Conservation (phyloP, 2,113 vertebrate species). For the Euleptes europaea region DNA sequence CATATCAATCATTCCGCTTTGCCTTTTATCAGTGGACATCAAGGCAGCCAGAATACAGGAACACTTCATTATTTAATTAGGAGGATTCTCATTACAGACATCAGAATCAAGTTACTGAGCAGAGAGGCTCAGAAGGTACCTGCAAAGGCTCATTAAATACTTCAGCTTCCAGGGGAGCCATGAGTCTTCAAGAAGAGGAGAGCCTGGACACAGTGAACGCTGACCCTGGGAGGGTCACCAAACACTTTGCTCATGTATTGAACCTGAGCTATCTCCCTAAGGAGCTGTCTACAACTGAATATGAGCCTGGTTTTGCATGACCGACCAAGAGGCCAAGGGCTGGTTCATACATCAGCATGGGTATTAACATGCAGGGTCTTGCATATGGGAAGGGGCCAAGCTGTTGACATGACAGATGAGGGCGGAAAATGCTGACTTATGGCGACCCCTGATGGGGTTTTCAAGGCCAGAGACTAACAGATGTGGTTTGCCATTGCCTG, state of each 20-base stretch:
- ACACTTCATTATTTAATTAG: conserved; percentile 62
- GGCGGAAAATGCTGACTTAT: too few relatives aligned
- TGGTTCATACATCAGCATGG: not conserved
- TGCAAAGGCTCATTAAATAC: conserved; percentile 21
- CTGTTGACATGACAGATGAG: too few relatives aligned
- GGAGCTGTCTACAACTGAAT: not conserved
- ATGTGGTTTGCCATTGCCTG: too few relatives aligned
- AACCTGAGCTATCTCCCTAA: not conserved
- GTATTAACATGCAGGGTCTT: not conserved
- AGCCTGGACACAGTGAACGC: fast-evolving
- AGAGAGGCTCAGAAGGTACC: conserved; percentile 23
- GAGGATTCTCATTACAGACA: conserved; percentile 47
- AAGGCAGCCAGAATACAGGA: conserved; percentile 3
- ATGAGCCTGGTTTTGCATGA: not conserved
- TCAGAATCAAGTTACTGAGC: conserved; percentile 35
- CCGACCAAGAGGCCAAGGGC: not conserved
- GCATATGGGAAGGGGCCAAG: not conserved
- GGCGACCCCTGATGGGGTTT: too few relatives aligned
- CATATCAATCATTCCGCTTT: not conserved
- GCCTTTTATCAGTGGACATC: not conserved
- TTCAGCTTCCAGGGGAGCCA: not conserved
- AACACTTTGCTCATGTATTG: not conserved
- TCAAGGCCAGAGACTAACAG: too few relatives aligned
- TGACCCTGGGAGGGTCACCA: not conserved
- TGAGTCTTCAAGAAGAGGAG: not conserved